Conservation (phyloP, 2,797 vertebrate genomes). For the Esox masquinongy region DNA sequence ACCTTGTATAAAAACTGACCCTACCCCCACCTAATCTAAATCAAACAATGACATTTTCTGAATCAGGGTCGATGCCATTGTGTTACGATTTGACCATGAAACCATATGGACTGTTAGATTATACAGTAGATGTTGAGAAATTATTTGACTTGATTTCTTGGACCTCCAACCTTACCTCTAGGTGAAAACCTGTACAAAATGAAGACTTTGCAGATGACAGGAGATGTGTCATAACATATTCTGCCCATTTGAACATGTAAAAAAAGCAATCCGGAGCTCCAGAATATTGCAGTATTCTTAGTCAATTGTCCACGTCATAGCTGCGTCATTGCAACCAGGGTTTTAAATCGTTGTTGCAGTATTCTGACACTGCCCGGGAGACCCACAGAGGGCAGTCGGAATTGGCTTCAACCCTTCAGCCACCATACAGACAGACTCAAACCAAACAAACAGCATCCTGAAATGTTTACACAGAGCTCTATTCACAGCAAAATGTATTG, state of each 20-base stretch:
- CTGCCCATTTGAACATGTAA: not conserved
- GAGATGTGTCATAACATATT: not conserved
- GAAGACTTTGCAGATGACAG: not conserved
- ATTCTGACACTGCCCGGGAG: too few relatives aligned
- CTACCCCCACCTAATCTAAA: not conserved
- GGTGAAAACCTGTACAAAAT: not conserved
- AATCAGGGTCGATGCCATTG: not conserved
- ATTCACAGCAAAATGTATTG: not conserved
- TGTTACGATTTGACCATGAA: not conserved
- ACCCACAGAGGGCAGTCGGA: too few relatives aligned
- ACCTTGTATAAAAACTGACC: conserved; percentile 34
- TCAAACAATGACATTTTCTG: not conserved
- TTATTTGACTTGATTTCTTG: not conserved
- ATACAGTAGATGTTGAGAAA: not conserved
- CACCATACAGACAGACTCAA: not conserved
- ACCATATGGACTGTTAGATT: not conserved
- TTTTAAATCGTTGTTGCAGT: too few relatives aligned
- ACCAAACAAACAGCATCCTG: not conserved
- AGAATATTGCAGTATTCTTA: too few relatives aligned
- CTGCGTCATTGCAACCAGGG: too few relatives aligned
- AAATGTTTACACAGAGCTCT: not conserved
- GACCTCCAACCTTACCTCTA: not conserved
- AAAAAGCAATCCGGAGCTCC: not conserved
- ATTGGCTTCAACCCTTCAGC: not conserved
- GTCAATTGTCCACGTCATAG: too few relatives aligned